Evolutionary conservation across 2,797 vertebrate species (phyloP).

Genomic region (Gallinago solitaria): DNA sequence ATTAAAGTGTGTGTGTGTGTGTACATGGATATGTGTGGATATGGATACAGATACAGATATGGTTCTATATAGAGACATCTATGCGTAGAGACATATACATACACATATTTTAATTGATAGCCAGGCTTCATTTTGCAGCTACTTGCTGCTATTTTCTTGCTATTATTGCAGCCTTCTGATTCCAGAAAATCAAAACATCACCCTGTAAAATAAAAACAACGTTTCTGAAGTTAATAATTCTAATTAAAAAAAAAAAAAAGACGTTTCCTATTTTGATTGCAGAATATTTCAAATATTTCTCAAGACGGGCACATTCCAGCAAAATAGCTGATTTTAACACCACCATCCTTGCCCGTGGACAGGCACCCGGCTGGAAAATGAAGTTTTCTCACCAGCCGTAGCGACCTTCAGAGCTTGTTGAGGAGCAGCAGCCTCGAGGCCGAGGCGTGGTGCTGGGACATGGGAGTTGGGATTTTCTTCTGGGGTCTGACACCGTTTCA

Average conservation of each 20-base stretch:
- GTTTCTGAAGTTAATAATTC: neutral
- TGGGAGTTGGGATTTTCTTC: neutral
- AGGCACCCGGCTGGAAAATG: neutral
- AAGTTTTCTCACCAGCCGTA: neutral
- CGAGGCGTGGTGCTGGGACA: accelerated
- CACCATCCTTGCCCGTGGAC: accelerated
- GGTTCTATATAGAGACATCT: neutral
- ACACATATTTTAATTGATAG: neutral
- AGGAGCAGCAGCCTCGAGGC: neutral
- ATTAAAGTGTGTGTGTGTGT: neutral
- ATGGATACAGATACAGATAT: neutral
- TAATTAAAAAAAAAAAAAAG: neutral
- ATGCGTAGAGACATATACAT: neutral
- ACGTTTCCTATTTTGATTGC: neutral
- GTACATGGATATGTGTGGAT: neutral
- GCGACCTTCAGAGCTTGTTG: neutral
- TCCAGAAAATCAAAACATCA: neutral
- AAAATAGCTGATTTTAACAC: neutral
- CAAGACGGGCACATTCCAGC: neutral
- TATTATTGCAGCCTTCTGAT: neutral
- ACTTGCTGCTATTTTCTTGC: neutral
- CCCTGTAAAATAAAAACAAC: neutral
- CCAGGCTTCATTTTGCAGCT: neutral
- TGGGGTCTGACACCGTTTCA: neutral
- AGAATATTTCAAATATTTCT: neutral